Percentiles rank a stretch among this genome's conserved stretches.
These are phyloP conservation scores for Megalops atlanticus DNA, from an alignment of 2,113 vertebrate genomes.

Conservation along the genomic window DNA sequence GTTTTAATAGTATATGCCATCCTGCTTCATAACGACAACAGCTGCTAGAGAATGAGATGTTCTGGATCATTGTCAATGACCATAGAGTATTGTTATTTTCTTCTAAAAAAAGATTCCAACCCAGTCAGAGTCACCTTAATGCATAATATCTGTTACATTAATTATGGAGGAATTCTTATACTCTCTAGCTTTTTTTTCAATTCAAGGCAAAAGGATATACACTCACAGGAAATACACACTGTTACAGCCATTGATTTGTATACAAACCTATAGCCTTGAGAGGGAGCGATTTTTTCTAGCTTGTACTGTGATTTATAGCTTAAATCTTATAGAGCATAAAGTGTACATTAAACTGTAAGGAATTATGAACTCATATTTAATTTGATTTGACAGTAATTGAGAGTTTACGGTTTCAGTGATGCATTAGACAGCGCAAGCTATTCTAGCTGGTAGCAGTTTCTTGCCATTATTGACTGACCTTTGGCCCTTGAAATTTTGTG, in stretches of 20 bases:
- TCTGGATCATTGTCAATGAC: no score
- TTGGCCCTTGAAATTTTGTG: not conserved
- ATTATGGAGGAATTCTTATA: not conserved
- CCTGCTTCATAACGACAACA: not conserved
- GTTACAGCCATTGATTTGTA: not conserved
- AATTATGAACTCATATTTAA: not conserved
- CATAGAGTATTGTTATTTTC: no score
- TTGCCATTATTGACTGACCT: not conserved
- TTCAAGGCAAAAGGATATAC: not conserved
- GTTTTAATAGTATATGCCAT: not conserved
- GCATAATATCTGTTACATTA: not conserved
- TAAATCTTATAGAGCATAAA: not conserved
- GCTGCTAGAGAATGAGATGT: not conserved
- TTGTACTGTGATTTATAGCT: not conserved
- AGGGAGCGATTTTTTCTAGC: not conserved
- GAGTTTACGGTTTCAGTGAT: not conserved
- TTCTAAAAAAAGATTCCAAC: no score
- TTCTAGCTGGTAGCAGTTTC: not conserved
- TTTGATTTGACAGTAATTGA: not conserved
- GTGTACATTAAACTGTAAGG: constrained; percentile 1
- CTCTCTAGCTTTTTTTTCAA: not conserved
- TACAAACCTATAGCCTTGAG: not conserved
- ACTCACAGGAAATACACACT: not conserved
- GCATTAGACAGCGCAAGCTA: not conserved
- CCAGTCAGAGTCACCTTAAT: not conserved